Conservation (phyloP, 2,797 vertebrate species). For the Pantherophis vulpinus region DNA sequence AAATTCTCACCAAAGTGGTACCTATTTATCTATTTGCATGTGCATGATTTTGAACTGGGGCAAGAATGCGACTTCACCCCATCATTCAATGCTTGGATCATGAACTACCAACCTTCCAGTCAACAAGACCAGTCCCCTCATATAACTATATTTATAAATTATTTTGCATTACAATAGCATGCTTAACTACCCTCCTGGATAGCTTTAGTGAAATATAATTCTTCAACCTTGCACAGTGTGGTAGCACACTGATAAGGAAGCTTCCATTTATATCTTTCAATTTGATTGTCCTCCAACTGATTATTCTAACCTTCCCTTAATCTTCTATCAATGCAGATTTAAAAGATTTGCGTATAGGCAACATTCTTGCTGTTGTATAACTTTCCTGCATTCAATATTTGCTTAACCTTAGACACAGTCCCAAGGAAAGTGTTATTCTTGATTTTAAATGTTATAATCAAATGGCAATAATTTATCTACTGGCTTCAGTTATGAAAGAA, state of each 20-base stretch:
- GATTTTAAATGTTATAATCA: slow-evolving; percentile 45
- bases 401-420: slow-evolving; percentile 37
- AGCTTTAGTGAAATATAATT: not conserved
- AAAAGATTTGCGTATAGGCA: not conserved
- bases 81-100: not conserved
- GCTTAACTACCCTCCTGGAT: not conserved
- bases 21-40: not conserved
- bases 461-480: slow-evolving; percentile 30
- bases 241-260: not conserved
- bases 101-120: not conserved
- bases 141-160: not conserved
- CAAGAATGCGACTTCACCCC: not conserved
- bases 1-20: not conserved
- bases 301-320: not conserved
- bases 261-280: not conserved
- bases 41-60: not conserved
- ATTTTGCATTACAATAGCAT: not conserved
- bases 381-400: slow-evolving; percentile 41
- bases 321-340: not conserved
- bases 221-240: not conserved
- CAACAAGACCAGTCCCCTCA: not conserved
- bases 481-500: slow-evolving; percentile 11
- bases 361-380: not conserved
- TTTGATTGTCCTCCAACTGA: not conserved
- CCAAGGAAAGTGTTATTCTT: slow-evolving; percentile 40